phyloP scores from a whole-genome alignment of 64 coral and sea anemone species.

The Pachyseris speciosa region DNA sequence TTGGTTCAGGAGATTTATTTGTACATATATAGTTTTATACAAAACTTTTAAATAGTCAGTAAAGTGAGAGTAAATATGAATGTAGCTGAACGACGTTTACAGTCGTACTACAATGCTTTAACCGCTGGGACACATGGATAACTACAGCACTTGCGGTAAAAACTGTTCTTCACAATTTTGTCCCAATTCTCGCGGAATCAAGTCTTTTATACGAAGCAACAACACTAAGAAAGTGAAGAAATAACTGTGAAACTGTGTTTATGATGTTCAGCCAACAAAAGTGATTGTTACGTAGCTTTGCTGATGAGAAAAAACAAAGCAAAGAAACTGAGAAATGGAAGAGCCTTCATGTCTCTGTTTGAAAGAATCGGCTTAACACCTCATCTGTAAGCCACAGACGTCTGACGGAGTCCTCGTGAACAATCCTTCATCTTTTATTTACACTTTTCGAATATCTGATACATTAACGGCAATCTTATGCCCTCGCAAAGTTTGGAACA shows the following conservation, averaged over 20 bases:
- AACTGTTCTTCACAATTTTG: no score
- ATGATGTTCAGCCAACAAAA: background rate
- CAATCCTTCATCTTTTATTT: slow-evolving; percentile 8
- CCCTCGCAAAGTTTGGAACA: background rate
- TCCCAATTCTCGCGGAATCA: background rate
- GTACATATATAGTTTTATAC: background rate
- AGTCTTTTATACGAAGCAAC: background rate
- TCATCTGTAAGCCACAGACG: slow-evolving; percentile 9
- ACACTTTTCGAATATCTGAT: background rate
- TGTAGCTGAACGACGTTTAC: background rate
- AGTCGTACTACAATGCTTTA: background rate
- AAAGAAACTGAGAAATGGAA: background rate
- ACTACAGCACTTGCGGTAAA: background rate
- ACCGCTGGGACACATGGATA: background rate
- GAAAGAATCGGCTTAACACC: slow-evolving; percentile 45
- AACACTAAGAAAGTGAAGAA: no score
- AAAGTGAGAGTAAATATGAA: background rate
- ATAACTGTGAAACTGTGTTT: background rate
- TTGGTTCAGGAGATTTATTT: background rate
- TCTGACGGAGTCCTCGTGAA: background rate
- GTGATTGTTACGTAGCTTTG: background rate
- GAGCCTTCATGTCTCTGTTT: slow-evolving; percentile 5
- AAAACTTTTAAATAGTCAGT: slow-evolving; percentile 9
- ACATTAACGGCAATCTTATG: background rate
- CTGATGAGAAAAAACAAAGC: background rate